phyloP scores from a whole-genome alignment of 2,113 vertebrate genomes.

The Pteropus alecto region DNA sequence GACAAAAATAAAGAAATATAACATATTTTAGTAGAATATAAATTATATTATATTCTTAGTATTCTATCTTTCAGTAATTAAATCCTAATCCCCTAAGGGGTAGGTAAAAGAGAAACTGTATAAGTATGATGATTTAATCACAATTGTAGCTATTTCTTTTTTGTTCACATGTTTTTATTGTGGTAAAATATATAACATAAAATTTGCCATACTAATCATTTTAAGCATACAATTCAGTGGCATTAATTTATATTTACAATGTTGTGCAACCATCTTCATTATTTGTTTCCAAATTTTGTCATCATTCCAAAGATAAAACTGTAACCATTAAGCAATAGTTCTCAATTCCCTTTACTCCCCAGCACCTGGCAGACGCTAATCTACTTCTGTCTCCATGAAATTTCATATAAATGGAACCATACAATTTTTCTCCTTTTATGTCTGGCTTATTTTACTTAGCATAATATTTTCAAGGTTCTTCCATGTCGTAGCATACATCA shows the following conservation, averaged over 20 bases:
- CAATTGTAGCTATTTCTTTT: not conserved
- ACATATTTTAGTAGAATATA: not conserved
- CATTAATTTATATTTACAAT: not conserved
- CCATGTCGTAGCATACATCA: not conserved
- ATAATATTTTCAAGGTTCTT: not conserved
- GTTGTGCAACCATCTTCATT: not conserved
- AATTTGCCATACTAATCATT: not conserved
- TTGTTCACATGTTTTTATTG: not conserved
- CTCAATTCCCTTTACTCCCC: not conserved
- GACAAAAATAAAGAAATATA: not conserved
- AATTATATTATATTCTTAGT: not conserved
- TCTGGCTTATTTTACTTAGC: conserved; percentile 19
- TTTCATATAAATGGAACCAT: not conserved
- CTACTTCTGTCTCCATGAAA: not conserved
- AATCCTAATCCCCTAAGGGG: not conserved
- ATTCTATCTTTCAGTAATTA: not conserved
- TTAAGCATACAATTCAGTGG: not conserved
- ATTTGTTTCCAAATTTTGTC: not conserved
- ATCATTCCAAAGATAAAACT: not conserved
- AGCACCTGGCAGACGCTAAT: not conserved
- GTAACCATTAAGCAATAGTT: not conserved
- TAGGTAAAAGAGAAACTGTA: not conserved
- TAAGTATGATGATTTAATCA: not conserved
- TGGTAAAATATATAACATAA: not conserved
- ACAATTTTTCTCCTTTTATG: not conserved